Base-by-base conservation (phyloP, 2,797 vertebrate genomes). In the Eurystomus glaucurus region DNA sequence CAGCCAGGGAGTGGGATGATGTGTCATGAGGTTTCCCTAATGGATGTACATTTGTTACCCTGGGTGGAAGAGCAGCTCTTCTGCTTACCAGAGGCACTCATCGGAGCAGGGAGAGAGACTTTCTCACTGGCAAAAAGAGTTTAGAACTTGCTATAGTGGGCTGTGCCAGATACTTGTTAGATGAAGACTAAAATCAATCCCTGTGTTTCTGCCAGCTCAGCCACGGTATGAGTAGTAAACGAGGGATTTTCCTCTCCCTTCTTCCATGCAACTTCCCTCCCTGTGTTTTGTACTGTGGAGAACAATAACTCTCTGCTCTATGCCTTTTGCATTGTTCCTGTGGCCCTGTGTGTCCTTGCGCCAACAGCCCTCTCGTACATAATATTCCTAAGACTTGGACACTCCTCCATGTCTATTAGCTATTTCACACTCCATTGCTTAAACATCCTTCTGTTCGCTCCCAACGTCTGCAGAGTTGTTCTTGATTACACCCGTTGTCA, bases 321-420 rank as follows among this genome's bases (percentile, higher is more conserved):
- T n/a, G 7, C 13, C 15, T 88, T 46, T 50, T 31, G 26, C 10
- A 0, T 12, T 28, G 9, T 41, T 22, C 83, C 58, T 45, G 23
- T 69, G 20, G 9, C 14, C 16, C 7, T 4, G 1, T 6, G 3
- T 15, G 21, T 83, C 19, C 35, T 79, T 5, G 2, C 7, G 11
- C 12, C 14, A 58, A 4, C 9, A 20, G 7, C 4, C 1, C 13
- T 51, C 18, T 78, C 10, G 41, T 83, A 23, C 21, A 50, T 1
- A 1, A 50, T 1, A 1, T 26, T 79, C 79, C 11, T 4, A 10
- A 50, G 20, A 61, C 21, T 12, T 22, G 19, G 17, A 10, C 3
- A 1, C 35, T 22, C 20, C 5, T 66, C 28, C 14, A 4, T 9
- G 8, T 29, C 52, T 3, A 0, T 23, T 37, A 37, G 5, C 1